phyloP scores from a whole-genome alignment of 2,888 invertebrate genomes.

The Aspidiotus destructor region DNA sequence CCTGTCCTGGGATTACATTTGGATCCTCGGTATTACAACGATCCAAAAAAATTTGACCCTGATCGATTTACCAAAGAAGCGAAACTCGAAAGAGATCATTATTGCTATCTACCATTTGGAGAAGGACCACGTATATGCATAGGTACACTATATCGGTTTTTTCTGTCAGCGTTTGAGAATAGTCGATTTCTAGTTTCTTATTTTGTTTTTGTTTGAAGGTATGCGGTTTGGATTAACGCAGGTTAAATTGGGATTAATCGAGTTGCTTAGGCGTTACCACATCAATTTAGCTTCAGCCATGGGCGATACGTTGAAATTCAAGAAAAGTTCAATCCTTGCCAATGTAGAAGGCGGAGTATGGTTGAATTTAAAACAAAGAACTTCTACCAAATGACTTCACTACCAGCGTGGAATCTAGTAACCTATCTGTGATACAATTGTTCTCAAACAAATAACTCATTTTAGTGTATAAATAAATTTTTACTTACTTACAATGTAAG shows the following conservation, averaged over 20 bases:
- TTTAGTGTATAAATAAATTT: no score
- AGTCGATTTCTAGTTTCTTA: not conserved
- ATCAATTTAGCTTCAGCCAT: slow-evolving; percentile 23
- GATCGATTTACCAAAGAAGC: slow-evolving; percentile 39
- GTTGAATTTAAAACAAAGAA: slow-evolving; percentile 23
- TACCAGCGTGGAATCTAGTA: no score
- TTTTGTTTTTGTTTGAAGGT: slow-evolving; percentile 6
- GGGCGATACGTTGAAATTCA: slow-evolving; percentile 12
- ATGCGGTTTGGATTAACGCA: slow-evolving; percentile 33
- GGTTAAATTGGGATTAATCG: slow-evolving; percentile 23
- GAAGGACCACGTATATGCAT: slow-evolving; percentile 26
- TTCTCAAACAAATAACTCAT: no score
- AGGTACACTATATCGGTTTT: slow-evolving; percentile 4
- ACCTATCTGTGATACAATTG: no score
- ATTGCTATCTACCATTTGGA: slow-evolving; percentile 26
- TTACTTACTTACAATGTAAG: no score
- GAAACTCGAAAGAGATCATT: slow-evolving; percentile 7
- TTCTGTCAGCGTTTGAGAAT: not conserved
- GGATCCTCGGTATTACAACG: slow-evolving; percentile 40
- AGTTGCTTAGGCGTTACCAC: slow-evolving; percentile 19
- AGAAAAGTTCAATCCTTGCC: slow-evolving; percentile 16
- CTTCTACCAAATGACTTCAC: no score
- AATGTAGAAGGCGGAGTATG: slow-evolving; percentile 23
- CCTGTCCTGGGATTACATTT: slow-evolving; percentile 39
- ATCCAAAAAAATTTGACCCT: slow-evolving; percentile 40